Percentiles rank a stretch among this genome's conserved stretches.
Conservation (phyloP, 2,888 invertebrate genomes). For the Sycophila texana region DNA sequence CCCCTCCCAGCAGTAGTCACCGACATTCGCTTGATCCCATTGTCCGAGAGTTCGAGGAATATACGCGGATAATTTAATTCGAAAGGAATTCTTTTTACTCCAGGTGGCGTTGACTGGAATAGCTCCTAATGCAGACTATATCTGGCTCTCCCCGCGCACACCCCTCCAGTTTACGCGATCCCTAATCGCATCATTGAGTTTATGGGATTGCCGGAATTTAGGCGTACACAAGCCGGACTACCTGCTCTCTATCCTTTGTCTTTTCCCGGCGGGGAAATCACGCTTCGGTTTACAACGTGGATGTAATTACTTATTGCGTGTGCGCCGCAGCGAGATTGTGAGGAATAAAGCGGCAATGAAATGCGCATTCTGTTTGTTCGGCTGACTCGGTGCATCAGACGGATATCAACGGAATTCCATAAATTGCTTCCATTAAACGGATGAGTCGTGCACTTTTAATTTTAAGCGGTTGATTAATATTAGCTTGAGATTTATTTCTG, state of each 20-base stretch:
- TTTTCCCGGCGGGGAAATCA: background rate
- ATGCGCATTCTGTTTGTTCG: no score
- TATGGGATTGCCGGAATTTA: constrained; percentile 36
- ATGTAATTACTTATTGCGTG: background rate
- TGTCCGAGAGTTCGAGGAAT: background rate
- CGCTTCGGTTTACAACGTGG: background rate
- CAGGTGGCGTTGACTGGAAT: background rate
- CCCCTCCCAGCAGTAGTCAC: background rate
- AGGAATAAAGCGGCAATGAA: background rate
- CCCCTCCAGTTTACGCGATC: background rate
- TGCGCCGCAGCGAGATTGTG: background rate
- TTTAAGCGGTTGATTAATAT: no score
- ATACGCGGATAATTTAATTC: constrained; percentile 23
- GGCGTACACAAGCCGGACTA: constrained; percentile 23
- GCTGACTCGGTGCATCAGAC: no score
- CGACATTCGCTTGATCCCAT: background rate
- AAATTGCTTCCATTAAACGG: no score
- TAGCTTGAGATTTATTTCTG: no score
- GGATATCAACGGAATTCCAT: no score
- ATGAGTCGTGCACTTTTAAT: no score
- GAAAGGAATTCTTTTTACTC: constrained; percentile 18
- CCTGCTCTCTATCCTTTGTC: background rate
- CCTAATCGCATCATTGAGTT: constrained; percentile 38
- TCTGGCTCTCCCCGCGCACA: background rate
- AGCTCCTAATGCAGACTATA: constrained; percentile 6